These are phyloP conservation scores for Danio tinwini DNA, from an alignment of 2,797 vertebrate species.

Conservation along the genomic window DNA sequence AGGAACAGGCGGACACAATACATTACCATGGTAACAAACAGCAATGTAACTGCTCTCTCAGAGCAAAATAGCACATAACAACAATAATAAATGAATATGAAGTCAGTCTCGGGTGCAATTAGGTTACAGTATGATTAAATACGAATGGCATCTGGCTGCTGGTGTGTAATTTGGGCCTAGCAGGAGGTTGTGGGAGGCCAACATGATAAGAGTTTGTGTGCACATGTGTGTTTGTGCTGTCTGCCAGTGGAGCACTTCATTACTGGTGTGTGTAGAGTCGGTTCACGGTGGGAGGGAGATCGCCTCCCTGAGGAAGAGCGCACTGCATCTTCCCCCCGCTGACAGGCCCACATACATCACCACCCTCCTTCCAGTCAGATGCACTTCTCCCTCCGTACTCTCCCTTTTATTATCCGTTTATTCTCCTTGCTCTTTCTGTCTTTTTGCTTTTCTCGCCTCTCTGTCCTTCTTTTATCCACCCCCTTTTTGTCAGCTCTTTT, in stretches of 20 bases:
- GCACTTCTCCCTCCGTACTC: slow-evolving; percentile 79
- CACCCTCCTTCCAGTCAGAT: slow-evolving; percentile 79
- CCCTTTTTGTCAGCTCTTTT: slow-evolving; percentile 67
- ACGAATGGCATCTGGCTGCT: slow-evolving; percentile 35
- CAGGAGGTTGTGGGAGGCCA: slow-evolving; percentile 54
- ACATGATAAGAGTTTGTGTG: slow-evolving; percentile 58
- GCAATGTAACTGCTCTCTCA: too few relatives aligned
- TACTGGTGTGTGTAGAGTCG: slow-evolving; percentile 61
- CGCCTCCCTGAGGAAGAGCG: slow-evolving; percentile 76
- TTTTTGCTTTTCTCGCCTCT: slow-evolving; percentile 59
- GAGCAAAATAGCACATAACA: slow-evolving; percentile 21
- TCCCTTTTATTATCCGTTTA: slow-evolving; percentile 69
- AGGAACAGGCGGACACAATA: too few relatives aligned
- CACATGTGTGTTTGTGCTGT: slow-evolving; percentile 59
- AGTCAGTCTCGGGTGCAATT: slow-evolving; percentile 57
- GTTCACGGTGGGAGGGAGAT: slow-evolving; percentile 72
- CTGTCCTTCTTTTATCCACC: slow-evolving; percentile 63
- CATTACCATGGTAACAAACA: too few relatives aligned
- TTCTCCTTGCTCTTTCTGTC: slow-evolving; percentile 49
- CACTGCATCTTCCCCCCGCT: slow-evolving; percentile 83
- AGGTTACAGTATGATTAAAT: slow-evolving; percentile 66
- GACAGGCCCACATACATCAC: slow-evolving; percentile 86
- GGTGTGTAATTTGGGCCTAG: slow-evolving; percentile 59
- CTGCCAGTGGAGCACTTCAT: slow-evolving; percentile 65
- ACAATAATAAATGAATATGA: slow-evolving; percentile 59